Percentiles rank a stretch among this genome's conserved stretches.
Evolutionary conservation across 2,888 invertebrate genomes (phyloP).

Genomic region (Cephus sareptanus): DNA sequence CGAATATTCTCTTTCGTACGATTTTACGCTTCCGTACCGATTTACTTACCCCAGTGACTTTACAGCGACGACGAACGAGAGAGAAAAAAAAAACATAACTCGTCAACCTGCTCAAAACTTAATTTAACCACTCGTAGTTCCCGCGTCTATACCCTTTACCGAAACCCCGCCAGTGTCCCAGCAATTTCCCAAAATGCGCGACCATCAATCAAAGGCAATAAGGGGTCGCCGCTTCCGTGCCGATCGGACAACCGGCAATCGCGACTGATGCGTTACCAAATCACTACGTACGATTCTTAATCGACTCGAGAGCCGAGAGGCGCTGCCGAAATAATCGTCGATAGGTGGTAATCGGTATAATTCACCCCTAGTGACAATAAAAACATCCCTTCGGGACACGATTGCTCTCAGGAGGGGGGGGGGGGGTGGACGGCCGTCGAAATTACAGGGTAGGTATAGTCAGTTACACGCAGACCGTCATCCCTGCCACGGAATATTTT

Average conservation of each 20-base stretch:
- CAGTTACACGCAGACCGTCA: slow-evolving; percentile 20
- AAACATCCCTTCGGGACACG: neutral
- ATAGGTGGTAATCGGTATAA: neutral
- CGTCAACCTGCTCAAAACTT: too few species aligned
- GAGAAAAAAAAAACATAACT: neutral
- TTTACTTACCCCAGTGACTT: slow-evolving; percentile 7
- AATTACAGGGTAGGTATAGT: slow-evolving; percentile 38
- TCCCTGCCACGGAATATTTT: slow-evolving; percentile 41
- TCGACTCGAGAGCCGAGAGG: neutral
- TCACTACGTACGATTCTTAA: slow-evolving; percentile 29
- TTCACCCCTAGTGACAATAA: slow-evolving; percentile 4
- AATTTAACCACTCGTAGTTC: too few species aligned
- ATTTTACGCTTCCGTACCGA: neutral
- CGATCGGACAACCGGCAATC: slow-evolving; percentile 20
- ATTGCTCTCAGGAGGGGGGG: neutral
- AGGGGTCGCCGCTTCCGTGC: neutral
- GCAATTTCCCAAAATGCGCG: neutral
- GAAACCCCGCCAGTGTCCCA: neutral
- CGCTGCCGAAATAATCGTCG: neutral
- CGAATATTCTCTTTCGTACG: neutral
- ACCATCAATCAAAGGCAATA: neutral
- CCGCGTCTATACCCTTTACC: too few species aligned
- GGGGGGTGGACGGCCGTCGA: slow-evolving; percentile 11
- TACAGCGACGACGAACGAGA: slow-evolving; percentile 14
- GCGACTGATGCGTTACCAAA: slow-evolving; percentile 16